phyloP scores from a whole-genome alignment of 1,140 invertebrate genomes.

The Neodiprion fabricii region DNA sequence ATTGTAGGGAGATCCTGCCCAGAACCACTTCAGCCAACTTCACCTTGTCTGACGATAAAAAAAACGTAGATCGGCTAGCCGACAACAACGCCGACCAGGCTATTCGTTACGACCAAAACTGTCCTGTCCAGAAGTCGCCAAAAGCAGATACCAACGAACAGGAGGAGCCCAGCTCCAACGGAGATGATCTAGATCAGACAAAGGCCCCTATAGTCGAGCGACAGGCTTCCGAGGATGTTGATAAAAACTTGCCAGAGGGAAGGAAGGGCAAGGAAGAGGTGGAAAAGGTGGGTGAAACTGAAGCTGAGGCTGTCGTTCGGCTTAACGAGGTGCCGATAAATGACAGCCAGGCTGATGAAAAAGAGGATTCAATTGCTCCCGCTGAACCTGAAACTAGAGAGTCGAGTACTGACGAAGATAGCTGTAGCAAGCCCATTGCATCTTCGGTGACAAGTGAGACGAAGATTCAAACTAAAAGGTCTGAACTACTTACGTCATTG shows the following conservation, averaged over 20 bases:
- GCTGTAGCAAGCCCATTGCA: constrained; percentile 23
- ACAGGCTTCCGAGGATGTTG: background rate
- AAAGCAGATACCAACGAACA: constrained; percentile 32
- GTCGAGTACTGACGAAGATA: constrained; percentile 38
- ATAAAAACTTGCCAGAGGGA: background rate
- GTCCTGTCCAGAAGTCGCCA: constrained; percentile 32
- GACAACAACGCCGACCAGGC: constrained; percentile 43
- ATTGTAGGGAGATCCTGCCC: constrained; percentile 60
- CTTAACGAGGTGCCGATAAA: constrained; percentile 21
- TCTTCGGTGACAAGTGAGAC: constrained; percentile 26
- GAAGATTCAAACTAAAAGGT: constrained; percentile 20
- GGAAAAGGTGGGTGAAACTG: constrained; percentile 26
- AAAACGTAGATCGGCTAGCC: constrained; percentile 59
- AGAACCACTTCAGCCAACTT: constrained; percentile 57
- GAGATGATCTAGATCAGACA: background rate
- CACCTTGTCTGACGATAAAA: constrained; percentile 59
- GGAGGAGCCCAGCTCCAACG: constrained; percentile 26
- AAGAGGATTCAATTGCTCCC: constrained; percentile 11
- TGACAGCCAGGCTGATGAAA: constrained; percentile 22
- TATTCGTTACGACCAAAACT: constrained; percentile 41
- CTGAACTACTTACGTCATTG: constrained; percentile 25
- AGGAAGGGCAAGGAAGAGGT: constrained; percentile 15
- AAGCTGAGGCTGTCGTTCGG: constrained; percentile 18
- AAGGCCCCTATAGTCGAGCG: background rate
- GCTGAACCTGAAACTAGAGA: constrained; percentile 22